Evolutionary conservation across 2,797 vertebrate genomes (phyloP), one percentile per base, ranked within the genome.

Genomic region (Miichthys miiuy): DNA sequence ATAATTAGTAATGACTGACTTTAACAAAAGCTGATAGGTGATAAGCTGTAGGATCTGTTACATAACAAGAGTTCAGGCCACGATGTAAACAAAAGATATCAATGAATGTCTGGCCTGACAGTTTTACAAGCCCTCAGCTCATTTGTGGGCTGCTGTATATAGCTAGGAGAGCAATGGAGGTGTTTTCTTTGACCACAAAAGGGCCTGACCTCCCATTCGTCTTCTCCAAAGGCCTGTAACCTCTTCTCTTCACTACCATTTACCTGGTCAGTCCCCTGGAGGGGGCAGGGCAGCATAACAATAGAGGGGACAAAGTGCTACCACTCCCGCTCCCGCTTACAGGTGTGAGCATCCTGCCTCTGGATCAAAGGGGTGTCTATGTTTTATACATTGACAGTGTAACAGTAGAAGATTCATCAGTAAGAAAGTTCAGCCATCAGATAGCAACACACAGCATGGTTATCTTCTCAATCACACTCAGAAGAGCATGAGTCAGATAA

Each of bases 11-110:
- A 65, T 75, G 74, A 77, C 68, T 55, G 62, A 68, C 13, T 60
- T 7, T 47, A 86, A 72, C 10, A 20, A 72, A 47, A 61, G 34
- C 48, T 23, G 52, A 67, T 30, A 16, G 69, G 42, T 56, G 83
- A 84, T 87, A 88, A 90, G 82, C 73, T 74, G 12, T 16, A 57
- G 51, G 61, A 68, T 75, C 69, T 21, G 77, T 84, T 89, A 65
- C 44, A 23, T 81, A 89, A 90, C 64, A 60, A 47, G 42, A 66
- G 69, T 54, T 62, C 38, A 79, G 34, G 80, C 79, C 80, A 25
- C 21, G 75, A 20, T 74, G 86, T 83, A 84, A 90, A 89, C 79
- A 85, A 67, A 2, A 54, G 38, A 47, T 74, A 85, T 81, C 23
- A 80, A 65, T 72, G 42, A 69, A 76, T 13, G 61, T 68, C 56